Evolutionary conservation across 1,140 invertebrate species (phyloP).

Genomic region (Branchinecta lynchi): DNA sequence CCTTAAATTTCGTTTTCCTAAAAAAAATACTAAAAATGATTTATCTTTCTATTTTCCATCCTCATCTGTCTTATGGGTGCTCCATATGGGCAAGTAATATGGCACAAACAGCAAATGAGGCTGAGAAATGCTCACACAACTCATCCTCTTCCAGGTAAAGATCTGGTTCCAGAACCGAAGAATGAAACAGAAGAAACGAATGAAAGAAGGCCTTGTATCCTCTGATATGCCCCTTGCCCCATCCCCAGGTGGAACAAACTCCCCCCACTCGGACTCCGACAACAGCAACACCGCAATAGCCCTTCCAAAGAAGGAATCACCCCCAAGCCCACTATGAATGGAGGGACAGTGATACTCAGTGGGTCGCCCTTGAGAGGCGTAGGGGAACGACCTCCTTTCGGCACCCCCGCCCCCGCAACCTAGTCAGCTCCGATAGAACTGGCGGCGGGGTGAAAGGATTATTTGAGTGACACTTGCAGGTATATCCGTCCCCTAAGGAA

Average conservation of each 20-base stretch:
- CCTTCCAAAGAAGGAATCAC: slow-evolving; percentile 20
- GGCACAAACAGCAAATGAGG: too few relatives aligned
- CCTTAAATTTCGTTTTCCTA: too few relatives aligned
- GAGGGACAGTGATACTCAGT: not conserved
- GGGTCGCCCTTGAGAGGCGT: not conserved
- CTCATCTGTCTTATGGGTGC: too few relatives aligned
- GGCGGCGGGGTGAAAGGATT: not conserved
- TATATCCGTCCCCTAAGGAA: too few relatives aligned
- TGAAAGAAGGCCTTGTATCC: slow-evolving; percentile 71
- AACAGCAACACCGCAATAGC: slow-evolving; percentile 17
- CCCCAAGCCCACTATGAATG: slow-evolving; percentile 19
- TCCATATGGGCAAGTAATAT: too few relatives aligned
- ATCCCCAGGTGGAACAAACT: slow-evolving; percentile 21
- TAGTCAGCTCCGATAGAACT: not conserved
- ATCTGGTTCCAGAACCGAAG: slow-evolving; percentile 85
- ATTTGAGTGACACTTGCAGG: too few relatives aligned
- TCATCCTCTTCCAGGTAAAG: slow-evolving; percentile 39
- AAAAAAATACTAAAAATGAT: too few relatives aligned
- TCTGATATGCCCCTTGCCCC: slow-evolving; percentile 34
- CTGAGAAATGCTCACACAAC: too few relatives aligned
- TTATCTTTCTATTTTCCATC: too few relatives aligned
- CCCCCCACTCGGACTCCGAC: slow-evolving; percentile 18
- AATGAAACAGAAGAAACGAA: slow-evolving; percentile 86
- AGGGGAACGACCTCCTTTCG: not conserved
- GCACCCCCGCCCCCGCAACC: not conserved